Evolutionary conservation across 2,888 invertebrate genomes (phyloP).

Genomic region (Metallyticus violacea): DNA sequence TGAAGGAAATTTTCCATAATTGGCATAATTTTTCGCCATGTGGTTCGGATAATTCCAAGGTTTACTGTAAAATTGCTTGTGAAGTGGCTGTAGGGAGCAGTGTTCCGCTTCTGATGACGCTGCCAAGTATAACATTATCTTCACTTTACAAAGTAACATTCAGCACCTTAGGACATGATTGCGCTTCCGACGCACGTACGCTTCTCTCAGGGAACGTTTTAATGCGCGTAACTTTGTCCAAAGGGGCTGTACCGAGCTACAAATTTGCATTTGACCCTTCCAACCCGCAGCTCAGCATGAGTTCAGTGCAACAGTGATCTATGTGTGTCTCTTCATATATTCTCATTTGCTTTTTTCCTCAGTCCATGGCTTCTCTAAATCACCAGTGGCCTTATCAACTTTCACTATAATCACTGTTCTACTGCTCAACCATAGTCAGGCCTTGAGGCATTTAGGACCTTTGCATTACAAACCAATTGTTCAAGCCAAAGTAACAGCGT

Average conservation of each 20-base stretch:
- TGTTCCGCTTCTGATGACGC: too few species aligned
- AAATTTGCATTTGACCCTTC: conserved; percentile 17
- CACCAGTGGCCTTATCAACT: too few species aligned
- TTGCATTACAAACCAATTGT: too few species aligned
- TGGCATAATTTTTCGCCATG: too few species aligned
- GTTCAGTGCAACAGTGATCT: neutral
- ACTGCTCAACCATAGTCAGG: too few species aligned
- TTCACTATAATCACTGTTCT: too few species aligned
- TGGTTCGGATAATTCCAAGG: neutral
- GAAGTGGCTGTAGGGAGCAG: neutral
- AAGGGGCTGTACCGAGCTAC: neutral
- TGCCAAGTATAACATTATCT: neutral
- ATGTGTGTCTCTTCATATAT: neutral
- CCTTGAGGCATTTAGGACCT: too few species aligned
- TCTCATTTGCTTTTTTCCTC: neutral
- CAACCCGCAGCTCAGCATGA: neutral
- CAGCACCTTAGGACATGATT: neutral
- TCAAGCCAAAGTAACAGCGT: too few species aligned
- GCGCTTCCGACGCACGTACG: neutral
- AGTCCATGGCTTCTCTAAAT: too few species aligned
- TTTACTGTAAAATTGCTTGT: neutral
- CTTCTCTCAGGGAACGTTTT: neutral
- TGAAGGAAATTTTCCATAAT: too few species aligned
- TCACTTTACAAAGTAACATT: neutral
- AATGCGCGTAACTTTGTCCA: neutral